Evolutionary conservation across 2,113 vertebrate genomes (phyloP).

Genomic region (Ia io): DNA sequence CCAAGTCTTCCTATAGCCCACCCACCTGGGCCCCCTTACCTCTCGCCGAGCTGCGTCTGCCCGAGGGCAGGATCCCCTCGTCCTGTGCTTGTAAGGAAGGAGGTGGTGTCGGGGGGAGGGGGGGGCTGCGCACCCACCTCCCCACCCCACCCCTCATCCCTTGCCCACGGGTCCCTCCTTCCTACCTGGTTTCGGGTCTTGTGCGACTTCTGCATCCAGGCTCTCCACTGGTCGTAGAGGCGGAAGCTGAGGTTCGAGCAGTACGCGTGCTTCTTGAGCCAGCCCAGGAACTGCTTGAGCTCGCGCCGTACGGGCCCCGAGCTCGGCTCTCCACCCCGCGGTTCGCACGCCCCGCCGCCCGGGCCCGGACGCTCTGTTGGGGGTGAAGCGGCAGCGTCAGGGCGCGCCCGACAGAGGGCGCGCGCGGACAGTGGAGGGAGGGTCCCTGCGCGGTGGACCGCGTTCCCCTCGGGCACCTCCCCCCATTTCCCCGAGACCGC

Average conservation of each 20-base stretch:
- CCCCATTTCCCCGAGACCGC: not conserved
- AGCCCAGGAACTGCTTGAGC: constrained; percentile 98
- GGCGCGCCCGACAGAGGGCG: constrained; percentile 37
- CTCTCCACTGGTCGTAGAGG: constrained; percentile 98
- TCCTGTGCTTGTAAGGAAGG: constrained; percentile 79
- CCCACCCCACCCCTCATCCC: not conserved
- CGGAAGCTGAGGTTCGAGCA: constrained; percentile 98
- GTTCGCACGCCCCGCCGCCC: constrained; percentile 90
- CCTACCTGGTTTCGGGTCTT: constrained; percentile 99
- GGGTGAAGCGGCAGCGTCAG: not conserved
- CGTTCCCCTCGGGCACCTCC: not conserved
- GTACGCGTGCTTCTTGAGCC: constrained; percentile 96
- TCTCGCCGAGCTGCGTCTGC: constrained; percentile 76
- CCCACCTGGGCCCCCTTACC: constrained; percentile 48
- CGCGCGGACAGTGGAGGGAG: not conserved
- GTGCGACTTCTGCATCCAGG: constrained; percentile 98
- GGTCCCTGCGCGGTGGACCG: not conserved
- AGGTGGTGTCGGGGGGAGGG: constrained; percentile 41
- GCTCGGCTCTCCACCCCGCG: constrained; percentile 94
- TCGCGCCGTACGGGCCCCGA: constrained; percentile 92
- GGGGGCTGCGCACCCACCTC: not conserved
- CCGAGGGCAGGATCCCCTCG: constrained; percentile 75
- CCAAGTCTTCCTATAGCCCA: not conserved
- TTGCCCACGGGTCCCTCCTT: not conserved
- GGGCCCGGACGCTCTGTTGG: constrained; percentile 71